Base-by-base conservation (phyloP, 2,888 invertebrate genomes). In the Trachelus troglodyta region DNA sequence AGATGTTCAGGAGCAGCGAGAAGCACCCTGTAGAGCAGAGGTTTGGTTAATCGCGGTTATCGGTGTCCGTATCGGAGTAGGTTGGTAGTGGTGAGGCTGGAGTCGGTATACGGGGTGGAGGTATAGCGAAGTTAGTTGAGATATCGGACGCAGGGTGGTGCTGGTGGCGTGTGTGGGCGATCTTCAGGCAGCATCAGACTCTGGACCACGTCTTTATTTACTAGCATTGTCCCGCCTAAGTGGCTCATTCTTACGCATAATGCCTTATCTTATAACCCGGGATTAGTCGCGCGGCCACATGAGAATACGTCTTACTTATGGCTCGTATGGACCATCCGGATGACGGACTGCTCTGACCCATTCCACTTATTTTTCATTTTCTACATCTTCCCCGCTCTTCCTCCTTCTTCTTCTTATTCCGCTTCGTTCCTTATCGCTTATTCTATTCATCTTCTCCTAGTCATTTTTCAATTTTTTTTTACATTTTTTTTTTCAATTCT, bases 201-300 rank as follows among this genome's bases (percentile, higher is more conserved):
- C 40, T 81, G 81, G 81, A 81, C 35, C 75, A 75, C 78, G 74
- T 83, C 82, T 86, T 82, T 85, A 84, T 86, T 86, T 81, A 79
- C 77, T 79, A 82, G 68, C 79, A 84, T 85, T 85, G 85, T 86
- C 81, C 69, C 69, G 69, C 73, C 75, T 79, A 81, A 82, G 79
- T 82, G 80, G 80, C 75, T 79, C 78, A 77, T 77, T 77, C 77
- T 77, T 77, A 69, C 74, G 74, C 77, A 73, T 34, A 77, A 74
- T 74, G 68, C 74, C 77, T 77, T 77, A 77, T 74, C 77, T 77
- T 35, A 68, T 34, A 33, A 74, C 33, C 74, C 71, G 31, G 74
- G 77, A 77, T 77, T 77, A 77, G 77, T 74, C 73, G 68, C 74
- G 37, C 35, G 69, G 77, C 77, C 69, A 73, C 73, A 33, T 33